phyloP scores from a whole-genome alignment of 2,113 vertebrate genomes.

The Thunnus thynnus region DNA sequence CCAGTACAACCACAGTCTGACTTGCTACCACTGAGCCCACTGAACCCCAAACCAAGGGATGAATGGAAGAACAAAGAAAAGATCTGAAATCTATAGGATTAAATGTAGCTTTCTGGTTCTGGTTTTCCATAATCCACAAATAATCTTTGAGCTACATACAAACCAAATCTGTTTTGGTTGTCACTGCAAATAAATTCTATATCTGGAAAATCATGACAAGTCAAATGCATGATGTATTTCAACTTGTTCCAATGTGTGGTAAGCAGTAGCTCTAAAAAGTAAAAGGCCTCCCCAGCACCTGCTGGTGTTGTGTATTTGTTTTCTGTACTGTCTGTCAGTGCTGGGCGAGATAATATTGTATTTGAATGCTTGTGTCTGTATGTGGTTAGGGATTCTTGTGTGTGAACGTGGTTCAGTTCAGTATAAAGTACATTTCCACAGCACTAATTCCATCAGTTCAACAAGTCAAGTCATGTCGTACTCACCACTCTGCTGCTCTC shows the following conservation, averaged over 20 bases:
- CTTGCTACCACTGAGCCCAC: too few relatives aligned
- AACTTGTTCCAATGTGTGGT: background rate
- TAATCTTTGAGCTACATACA: background rate
- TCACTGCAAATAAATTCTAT: background rate
- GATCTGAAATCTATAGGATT: too few relatives aligned
- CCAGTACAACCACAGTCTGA: too few relatives aligned
- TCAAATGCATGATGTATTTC: background rate
- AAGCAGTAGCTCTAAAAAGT: background rate
- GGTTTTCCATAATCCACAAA: too few relatives aligned
- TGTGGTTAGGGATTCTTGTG: background rate
- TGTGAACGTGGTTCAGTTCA: background rate
- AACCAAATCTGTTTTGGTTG: background rate
- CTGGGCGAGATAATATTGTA: background rate
- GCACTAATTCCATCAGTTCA: background rate
- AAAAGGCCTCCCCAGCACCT: slow-evolving; percentile 43
- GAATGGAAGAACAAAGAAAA: too few relatives aligned
- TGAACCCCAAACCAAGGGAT: too few relatives aligned
- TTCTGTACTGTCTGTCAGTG: background rate
- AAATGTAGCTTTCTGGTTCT: too few relatives aligned
- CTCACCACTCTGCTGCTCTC: background rate
- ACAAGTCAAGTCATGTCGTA: background rate
- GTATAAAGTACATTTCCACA: background rate
- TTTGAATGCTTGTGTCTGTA: background rate
- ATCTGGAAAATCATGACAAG: background rate
- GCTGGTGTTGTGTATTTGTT: background rate